Conservation (phyloP, 2,113 vertebrate species). For the Theristicus caerulescens region DNA sequence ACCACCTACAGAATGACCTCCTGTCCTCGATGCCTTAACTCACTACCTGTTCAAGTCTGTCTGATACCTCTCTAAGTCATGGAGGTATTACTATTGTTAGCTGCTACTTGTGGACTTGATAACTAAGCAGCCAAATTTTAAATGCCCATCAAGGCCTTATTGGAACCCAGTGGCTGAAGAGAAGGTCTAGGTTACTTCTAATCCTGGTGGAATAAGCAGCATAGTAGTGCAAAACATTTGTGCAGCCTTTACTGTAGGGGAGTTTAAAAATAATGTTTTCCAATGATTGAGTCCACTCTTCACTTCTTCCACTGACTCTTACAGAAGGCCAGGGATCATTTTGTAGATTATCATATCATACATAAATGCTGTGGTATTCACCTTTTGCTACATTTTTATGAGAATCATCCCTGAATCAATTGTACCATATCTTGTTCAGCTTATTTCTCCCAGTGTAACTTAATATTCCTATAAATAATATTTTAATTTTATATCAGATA, state of each 20-base stretch:
- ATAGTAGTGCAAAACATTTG: not conserved
- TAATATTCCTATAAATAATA: conserved; percentile 7
- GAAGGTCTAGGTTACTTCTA: not conserved
- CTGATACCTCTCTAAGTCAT: not conserved
- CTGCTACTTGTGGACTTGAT: not conserved
- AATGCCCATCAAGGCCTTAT: not conserved
- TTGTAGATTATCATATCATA: not conserved
- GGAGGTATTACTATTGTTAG: not conserved
- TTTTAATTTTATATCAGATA: not conserved
- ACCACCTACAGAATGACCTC: not conserved
- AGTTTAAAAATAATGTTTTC: not conserved
- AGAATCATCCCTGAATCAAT: not conserved
- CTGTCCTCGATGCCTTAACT: not conserved
- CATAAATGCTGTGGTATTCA: not conserved
- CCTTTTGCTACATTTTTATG: not conserved
- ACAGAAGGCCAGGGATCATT: not conserved
- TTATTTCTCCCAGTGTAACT: not conserved
- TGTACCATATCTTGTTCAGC: not conserved
- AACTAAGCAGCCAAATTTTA: not conserved
- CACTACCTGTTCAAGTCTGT: not conserved
- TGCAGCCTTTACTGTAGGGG: not conserved
- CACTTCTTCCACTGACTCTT: not conserved
- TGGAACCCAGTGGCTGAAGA: not conserved
- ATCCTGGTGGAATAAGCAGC: not conserved
- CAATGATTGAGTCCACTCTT: not conserved